Base-by-base conservation (phyloP, 92 coral and sea anemone genomes). In the Porites rus region DNA sequence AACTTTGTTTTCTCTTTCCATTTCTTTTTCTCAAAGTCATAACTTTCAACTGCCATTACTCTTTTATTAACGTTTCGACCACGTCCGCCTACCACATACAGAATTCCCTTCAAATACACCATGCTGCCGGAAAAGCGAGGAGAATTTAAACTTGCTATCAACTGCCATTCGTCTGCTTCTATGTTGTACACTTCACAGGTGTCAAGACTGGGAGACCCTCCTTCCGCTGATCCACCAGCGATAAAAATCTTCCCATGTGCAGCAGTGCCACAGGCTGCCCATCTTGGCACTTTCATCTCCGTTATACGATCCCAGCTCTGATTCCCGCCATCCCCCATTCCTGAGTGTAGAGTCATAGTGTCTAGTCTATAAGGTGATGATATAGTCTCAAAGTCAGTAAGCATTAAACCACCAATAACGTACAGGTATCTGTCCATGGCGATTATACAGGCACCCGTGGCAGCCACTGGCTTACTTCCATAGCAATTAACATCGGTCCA, bases 181-280 rank as follows among this genome's bases (percentile, higher is more conserved):
- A 75, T 24, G 50, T 54, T 20, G n/a, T 75, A 75, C 46, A 75
- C 79, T 56, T 75, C 79, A 3, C 79, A 75, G 31, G 79, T 75
- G 21, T 61, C 20, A 24, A 18, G 9, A 8, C 14, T 54, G 46
- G 10, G 22, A 7, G 46, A 38, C 46, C 6, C 46, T 38, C 59
- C 4, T 18, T n/a, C 12, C 1, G 17, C 79, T 6, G 16, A 16
- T 75, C 79, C 79, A 10, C 51, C 79, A 22, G 65, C 79, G 21
- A 75, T 14, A 25, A 75, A 75, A 75, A 75, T 52, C 38, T 22
- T 75, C 10, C 8, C 4, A n/a, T 22, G 21, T 12, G n/a, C 17
- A 1, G 43, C 79, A 3, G 24, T 19, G 6, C 79, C 79, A 56
- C 22, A 75, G 17, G 79, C 64, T 8, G 12, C 1, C 10, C 12